Base-by-base conservation (phyloP, 2,797 vertebrate genomes). In the Lagocephalus sceleratus region DNA sequence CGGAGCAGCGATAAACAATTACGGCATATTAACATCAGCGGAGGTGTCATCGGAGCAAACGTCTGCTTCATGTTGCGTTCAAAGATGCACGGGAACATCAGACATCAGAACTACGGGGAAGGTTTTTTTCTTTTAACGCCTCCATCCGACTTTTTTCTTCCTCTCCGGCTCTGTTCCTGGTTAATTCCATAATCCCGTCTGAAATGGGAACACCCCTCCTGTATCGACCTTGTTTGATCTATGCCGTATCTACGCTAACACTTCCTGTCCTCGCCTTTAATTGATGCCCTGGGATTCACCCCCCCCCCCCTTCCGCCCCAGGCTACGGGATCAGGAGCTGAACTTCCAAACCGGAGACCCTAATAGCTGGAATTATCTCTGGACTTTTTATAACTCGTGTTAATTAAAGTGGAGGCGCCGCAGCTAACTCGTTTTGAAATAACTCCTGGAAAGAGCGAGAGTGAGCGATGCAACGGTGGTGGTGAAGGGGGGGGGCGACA, bases 11-110 rank as follows among this genome's bases (percentile, higher is more conserved):
- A 62, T 60, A 77, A 79, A 71, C 65, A 76, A 81, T 80, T 72
- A 72, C 67, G 44, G 49, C 73, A 73, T 73, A 73, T 75, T 73
- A 76, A 70, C 54, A 70, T 60, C 53, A 68, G 61, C 63, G 71
- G 68, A 63, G 71, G 57, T 62, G 65, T 80, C 67, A 51, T 5
- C 2, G 23, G 23, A 25, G 23, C 23, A 5, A 25, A 7, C 61
- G 63, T 49, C 41, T 64, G 7, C 7, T 25, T 25, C 7, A 4
- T 25, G 23, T 25, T 7, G 23, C 4, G 23, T 25, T 25, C 23
- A 25, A 7, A 7, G 7, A 25, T 7, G 7, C 23, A 7, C 4
- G 7, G 23, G 23, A 25, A 25, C 7, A 25, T 25, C 23, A 25
- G 23, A 25, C 4, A 25, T 25, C 7, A 25, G 23, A 25, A 7